A percentile compares a stretch with the other conserved stretches of the same genome.
These are phyloP conservation scores for Akabosia matsudoensis DNA, from an alignment of 1,140 invertebrate species.

Conservation along the genomic window DNA sequence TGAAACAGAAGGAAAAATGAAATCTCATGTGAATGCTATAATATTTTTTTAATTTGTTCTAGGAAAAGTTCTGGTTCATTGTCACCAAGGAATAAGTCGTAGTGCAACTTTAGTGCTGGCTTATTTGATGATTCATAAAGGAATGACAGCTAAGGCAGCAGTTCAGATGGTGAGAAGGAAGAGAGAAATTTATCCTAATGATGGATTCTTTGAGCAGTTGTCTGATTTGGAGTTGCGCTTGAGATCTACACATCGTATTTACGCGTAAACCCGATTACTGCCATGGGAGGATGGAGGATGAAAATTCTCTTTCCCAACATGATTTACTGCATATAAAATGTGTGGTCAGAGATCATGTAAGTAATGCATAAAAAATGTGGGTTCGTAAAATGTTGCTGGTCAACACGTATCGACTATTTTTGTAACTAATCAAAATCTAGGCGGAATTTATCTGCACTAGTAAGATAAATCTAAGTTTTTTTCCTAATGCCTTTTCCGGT, in stretches of 20 bases:
- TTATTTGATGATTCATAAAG: conserved; percentile 54
- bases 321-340: no score
- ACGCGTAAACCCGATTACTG: background rate
- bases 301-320: background rate
- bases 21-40: no score
- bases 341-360: no score
- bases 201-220: conserved; percentile 41
- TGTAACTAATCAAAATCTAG: background rate
- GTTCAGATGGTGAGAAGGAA: conserved; percentile 48
- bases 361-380: no score
- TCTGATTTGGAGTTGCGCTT: conserved; percentile 42
- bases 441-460: no score
- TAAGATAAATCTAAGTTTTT: no score
- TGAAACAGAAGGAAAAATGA: no score
- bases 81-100: conserved; percentile 53
- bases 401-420: background rate
- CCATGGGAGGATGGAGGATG: background rate
- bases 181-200: conserved; percentile 39
- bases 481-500: no score
- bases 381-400: background rate
- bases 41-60: no score
- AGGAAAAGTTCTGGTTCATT: conserved; percentile 56
- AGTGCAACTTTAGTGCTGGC: conserved; percentile 54
- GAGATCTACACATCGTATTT: background rate
- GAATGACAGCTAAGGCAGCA: conserved; percentile 53